These are phyloP conservation scores for Corythoichthys intestinalis DNA, from an alignment of 2,113 vertebrate genomes.

Conservation along the genomic window DNA sequence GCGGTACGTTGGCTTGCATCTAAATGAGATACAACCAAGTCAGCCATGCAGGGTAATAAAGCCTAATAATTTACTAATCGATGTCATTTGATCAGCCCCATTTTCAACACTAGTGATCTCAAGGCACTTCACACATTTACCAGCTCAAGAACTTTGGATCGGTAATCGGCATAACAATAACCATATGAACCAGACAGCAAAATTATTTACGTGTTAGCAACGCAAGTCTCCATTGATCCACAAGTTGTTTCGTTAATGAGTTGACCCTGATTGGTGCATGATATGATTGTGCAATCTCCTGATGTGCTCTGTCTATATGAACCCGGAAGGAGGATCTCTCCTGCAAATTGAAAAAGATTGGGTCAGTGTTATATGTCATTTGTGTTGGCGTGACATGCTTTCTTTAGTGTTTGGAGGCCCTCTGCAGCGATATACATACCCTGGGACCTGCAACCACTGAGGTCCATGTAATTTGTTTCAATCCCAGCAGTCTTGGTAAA, in stretches of 20 bases:
- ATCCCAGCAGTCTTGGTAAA: neutral
- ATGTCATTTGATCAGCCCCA: neutral
- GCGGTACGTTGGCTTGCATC: neutral
- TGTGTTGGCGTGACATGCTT: neutral
- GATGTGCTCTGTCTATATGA: neutral
- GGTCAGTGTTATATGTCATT: neutral
- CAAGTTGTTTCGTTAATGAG: neutral
- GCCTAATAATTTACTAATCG: neutral
- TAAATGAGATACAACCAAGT: neutral
- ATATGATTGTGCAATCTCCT: neutral
- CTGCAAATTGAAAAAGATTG: neutral
- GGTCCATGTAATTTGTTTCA: neutral
- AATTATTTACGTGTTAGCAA: neutral
- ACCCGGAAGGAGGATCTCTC: neutral
- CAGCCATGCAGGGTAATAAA: neutral
- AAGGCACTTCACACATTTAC: neutral
- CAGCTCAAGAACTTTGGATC: no score
- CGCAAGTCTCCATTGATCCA: neutral
- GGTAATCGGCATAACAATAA: neutral
- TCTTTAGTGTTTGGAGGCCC: neutral
- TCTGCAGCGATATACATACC: neutral
- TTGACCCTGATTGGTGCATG: neutral
- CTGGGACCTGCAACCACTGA: neutral
- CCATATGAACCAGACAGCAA: neutral
- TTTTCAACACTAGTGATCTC: no score